Base-by-base conservation (phyloP, 2,113 vertebrate genomes). In the Rana temporaria region DNA sequence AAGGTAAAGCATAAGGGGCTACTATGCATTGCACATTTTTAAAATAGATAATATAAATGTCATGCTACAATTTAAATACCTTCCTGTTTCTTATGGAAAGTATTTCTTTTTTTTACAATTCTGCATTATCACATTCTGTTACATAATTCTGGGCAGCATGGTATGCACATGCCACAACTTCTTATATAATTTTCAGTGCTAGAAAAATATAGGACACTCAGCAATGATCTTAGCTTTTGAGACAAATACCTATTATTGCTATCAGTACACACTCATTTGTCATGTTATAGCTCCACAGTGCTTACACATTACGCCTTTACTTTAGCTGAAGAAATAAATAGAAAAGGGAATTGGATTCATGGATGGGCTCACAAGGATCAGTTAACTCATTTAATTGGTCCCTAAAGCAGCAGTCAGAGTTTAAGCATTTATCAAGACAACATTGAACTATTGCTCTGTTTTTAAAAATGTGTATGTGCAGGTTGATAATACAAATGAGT, bases 311-410 rank as follows among this genome's bases (percentile, higher is more conserved):
- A 76, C 20, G 52, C 63, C 71, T 75, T 68, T 75, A 67, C 71
- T 76, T 68, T 76, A 68, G 72, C 81, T 60, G 63, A 57, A 57
- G 26, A 76, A 83, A 83, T 82, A 76, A 83, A 83, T 68, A 83
- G 63, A 64, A 83, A 76, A 76, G 62, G 26, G 72, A 83, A 83
- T 75, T 83, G 72, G 71, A 83, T 83, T 76, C 71, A 83, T 76
- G 56, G 81, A 83, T 83, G 72, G 72, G 63, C 63, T 67, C 81
- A 76, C 63, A 83, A 76, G 81, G 81, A 56, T 83, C 81, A 83
- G 71, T 83, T 83, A 83, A 83, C 81, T 76, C 71, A 76, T 83
- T 83, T 83, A 83, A 83, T 83, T 83, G 71, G 81, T 76, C 81
- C 81, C 81, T 75, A 68, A 83, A 83, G 81, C 81, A 59, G 81